phyloP scores from a whole-genome alignment of 1,140 invertebrate species.

The Formica selysi region DNA sequence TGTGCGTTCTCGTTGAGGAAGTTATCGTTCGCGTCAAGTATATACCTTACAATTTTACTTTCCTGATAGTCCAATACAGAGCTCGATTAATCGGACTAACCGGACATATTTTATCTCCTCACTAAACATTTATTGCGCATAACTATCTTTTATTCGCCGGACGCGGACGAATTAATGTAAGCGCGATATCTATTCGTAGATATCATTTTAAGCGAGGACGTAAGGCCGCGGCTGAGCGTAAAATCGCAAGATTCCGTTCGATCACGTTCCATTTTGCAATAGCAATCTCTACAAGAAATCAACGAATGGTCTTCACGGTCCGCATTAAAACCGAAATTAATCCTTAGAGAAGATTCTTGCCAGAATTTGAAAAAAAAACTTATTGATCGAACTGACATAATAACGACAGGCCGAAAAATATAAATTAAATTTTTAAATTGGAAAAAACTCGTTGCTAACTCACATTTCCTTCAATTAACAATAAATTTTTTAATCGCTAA shows the following conservation, averaged over 20 bases:
- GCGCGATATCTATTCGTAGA: constrained; percentile 55
- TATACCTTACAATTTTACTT: constrained; percentile 40
- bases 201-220: constrained; percentile 69
- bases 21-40: constrained; percentile 31
- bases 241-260: constrained; percentile 72
- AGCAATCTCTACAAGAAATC: constrained; percentile 20
- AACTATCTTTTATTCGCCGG: constrained; percentile 70
- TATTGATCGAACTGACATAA: background rate
- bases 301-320: background rate
- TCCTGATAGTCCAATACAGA: background rate
- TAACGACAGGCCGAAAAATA: background rate
- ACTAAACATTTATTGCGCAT: constrained; percentile 70
- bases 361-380: background rate
- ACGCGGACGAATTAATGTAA: constrained; percentile 30
- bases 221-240: constrained; percentile 65
- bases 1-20: background rate
- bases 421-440: background rate
- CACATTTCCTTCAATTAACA: background rate
- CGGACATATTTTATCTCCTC: constrained; percentile 68
- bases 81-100: constrained; percentile 56
- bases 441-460: background rate
- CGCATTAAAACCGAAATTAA: constrained; percentile 18
- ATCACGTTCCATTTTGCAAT: constrained; percentile 23
- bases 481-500: background rate
- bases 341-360: background rate